phyloP scores from a whole-genome alignment of 2,888 invertebrate genomes.

The Asteroscopus sphinx region DNA sequence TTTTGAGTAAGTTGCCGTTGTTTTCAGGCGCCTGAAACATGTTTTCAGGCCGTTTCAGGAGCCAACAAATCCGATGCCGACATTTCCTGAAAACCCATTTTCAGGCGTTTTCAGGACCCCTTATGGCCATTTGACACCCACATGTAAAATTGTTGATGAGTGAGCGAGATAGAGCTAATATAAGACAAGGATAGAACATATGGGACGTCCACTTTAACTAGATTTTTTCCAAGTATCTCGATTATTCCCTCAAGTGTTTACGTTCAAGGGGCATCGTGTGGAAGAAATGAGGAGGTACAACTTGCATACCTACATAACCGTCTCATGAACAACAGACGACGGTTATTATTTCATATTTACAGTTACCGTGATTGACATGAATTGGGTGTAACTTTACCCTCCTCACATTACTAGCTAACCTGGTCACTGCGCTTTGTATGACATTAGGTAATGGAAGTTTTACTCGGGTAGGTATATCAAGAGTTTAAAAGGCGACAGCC shows the following conservation, averaged over 20 bases:
- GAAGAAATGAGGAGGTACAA: conserved; percentile 10
- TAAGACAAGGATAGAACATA: too few species aligned
- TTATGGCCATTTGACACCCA: too few species aligned
- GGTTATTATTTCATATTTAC: conserved; percentile 29
- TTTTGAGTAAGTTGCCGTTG: too few species aligned
- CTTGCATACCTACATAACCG: conserved; percentile 19
- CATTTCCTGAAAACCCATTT: too few species aligned
- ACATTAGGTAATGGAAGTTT: conserved; percentile 25
- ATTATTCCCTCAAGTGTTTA: conserved; percentile 12
- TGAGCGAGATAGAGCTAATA: too few species aligned
- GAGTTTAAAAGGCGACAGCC: conserved; percentile 52
- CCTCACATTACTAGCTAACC: conserved; percentile 14
- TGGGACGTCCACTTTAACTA: conserved; percentile 15
- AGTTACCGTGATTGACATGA: conserved; percentile 38
- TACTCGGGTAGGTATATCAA: conserved; percentile 20
- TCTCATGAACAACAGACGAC: conserved; percentile 5
- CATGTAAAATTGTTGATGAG: too few species aligned
- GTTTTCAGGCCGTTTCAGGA: too few species aligned
- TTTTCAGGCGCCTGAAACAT: too few species aligned
- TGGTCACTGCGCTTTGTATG: conserved; percentile 18
- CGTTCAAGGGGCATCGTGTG: conserved; percentile 21
- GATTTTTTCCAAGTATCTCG: conserved; percentile 34
- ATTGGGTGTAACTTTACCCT: conserved; percentile 36
- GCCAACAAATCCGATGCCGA: too few species aligned
- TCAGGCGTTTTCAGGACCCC: too few species aligned